Base-by-base conservation (phyloP, 2,888 invertebrate species). In the Xestobium rufovillosum region DNA sequence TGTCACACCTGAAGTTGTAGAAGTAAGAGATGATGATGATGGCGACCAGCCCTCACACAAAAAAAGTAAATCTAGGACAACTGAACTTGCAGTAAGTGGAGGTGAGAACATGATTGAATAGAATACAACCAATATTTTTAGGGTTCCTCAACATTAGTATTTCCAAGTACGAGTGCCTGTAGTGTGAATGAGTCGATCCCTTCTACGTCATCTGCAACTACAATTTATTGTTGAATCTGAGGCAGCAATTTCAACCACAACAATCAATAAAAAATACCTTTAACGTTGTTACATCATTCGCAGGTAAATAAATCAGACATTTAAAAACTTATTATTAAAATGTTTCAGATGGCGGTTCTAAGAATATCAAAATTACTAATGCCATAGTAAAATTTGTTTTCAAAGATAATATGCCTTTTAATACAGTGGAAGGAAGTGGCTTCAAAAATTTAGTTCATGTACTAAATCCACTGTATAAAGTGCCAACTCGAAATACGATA, bases 401-500 rank as follows among this genome's bases (percentile, higher is more conserved):
- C 3, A 14, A 14, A 10, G 32, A 32, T 32, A 32, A 32, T 32
- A 9, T 32, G 3, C 32, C 19, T 8, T 32, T 32, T 32, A 32
- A 17, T 32, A n/a, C 19, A 9, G 32, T 32, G 6, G 32, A 32
- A 32, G 32, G 8, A 12, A 32, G 17, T 15, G 32, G 36, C 16
- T 36, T 36, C 26, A 13, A 15, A 3, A 14, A 12, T 16, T 13
- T 36, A 3, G 31, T 36, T 15, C 31, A 36, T 16, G 10, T 13
- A 14, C 10, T 32, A n/a, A 9, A 9, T 11, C 36, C 13, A 26
- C 12, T 36, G 3, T 36, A 36, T 17, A 34, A 36, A 14, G 36
- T 36, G 12, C 30, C 36, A 11, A 36, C 14, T 15, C 13, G 36
- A 34, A 36, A 36, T 19, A 36, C 36, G 4, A 16, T 36, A 3